Conservation (phyloP, 2,113 vertebrate species). For the Nothobranchius kuhntae region DNA sequence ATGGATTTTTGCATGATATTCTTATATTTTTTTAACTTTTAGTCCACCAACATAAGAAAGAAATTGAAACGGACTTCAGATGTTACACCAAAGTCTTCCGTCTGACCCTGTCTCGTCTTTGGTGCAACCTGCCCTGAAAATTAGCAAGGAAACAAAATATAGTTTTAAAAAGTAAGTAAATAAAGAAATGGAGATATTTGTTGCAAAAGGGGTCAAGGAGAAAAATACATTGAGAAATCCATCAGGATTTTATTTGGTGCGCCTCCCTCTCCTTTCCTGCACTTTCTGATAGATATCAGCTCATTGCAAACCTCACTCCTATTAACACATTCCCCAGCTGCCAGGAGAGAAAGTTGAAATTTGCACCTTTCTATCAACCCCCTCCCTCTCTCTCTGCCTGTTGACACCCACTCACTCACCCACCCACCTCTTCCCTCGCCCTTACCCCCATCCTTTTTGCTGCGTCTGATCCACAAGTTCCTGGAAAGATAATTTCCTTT, state of each 20-base stretch:
- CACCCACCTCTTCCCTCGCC: conserved; percentile 8
- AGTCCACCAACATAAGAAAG: conserved; percentile 24
- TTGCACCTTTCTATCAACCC: conserved; percentile 48
- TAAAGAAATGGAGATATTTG: conserved; percentile 38
- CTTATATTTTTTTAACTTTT: neutral
- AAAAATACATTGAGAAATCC: conserved; percentile 71
- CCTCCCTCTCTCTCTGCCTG: neutral
- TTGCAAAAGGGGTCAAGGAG: conserved; percentile 71
- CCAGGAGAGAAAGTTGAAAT: conserved; percentile 37
- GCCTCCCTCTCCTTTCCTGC: conserved; percentile 35
- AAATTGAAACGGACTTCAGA: conserved; percentile 36
- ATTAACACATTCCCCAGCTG: conserved; percentile 68
- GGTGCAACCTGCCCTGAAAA: conserved; percentile 51
- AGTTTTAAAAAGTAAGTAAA: conserved; percentile 51
- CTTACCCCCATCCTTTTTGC: conserved; percentile 25
- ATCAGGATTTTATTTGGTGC: conserved; percentile 75
- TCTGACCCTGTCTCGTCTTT: conserved; percentile 27
- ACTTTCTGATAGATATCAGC: conserved; percentile 61
- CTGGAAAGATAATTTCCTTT: conserved; percentile 82
- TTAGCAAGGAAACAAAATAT: conserved; percentile 60
- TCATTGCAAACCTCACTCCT: conserved; percentile 53
- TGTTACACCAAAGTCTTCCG: conserved; percentile 22
- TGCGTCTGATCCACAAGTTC: conserved; percentile 65
- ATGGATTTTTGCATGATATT: no score
- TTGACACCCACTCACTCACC: conserved; percentile 34